phyloP scores from a whole-genome alignment of 2,888 invertebrate genomes.

The Tiliacea citrago region DNA sequence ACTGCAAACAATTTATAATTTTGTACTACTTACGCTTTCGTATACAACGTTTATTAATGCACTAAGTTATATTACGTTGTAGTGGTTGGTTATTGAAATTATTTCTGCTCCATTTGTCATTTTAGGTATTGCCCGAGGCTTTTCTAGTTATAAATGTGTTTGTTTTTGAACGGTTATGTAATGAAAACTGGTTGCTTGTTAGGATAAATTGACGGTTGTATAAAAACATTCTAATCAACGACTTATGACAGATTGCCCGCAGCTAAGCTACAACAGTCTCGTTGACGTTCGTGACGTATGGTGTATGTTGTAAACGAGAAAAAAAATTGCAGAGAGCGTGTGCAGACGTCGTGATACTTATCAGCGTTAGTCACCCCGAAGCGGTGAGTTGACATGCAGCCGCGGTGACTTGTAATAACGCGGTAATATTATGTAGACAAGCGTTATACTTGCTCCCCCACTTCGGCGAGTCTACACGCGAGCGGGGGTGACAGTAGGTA shows the following conservation, averaged over 20 bases:
- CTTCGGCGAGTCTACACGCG: slow-evolving; percentile 71
- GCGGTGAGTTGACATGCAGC: slow-evolving; percentile 63
- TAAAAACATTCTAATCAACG: slow-evolving; percentile 29
- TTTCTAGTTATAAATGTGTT: slow-evolving; percentile 41
- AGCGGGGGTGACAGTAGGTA: slow-evolving; percentile 73
- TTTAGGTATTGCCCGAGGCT: slow-evolving; percentile 36
- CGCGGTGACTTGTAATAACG: slow-evolving; percentile 77
- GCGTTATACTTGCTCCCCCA: slow-evolving; percentile 78
- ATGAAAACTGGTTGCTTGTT: slow-evolving; percentile 19
- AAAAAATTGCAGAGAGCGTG: slow-evolving; percentile 36
- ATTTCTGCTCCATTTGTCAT: slow-evolving; percentile 57
- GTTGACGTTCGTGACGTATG: slow-evolving; percentile 1
- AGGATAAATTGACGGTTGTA: slow-evolving; percentile 28
- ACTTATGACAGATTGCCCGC: slow-evolving; percentile 4
- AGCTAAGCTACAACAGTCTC: background rate
- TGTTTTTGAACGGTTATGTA: slow-evolving; percentile 33
- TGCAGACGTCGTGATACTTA: slow-evolving; percentile 47
- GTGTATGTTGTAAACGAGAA: background rate
- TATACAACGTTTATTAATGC: slow-evolving; percentile 50
- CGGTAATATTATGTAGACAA: slow-evolving; percentile 83
- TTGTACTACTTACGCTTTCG: slow-evolving; percentile 52
- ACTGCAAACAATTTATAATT: slow-evolving; percentile 61
- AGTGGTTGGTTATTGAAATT: slow-evolving; percentile 45
- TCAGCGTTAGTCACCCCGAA: slow-evolving; percentile 59
- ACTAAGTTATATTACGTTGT: slow-evolving; percentile 30